Percentiles rank a stretch among this genome's conserved stretches.
phyloP scores from a whole-genome alignment of 2,888 invertebrate genomes.

The Philhelius pedissequus region DNA sequence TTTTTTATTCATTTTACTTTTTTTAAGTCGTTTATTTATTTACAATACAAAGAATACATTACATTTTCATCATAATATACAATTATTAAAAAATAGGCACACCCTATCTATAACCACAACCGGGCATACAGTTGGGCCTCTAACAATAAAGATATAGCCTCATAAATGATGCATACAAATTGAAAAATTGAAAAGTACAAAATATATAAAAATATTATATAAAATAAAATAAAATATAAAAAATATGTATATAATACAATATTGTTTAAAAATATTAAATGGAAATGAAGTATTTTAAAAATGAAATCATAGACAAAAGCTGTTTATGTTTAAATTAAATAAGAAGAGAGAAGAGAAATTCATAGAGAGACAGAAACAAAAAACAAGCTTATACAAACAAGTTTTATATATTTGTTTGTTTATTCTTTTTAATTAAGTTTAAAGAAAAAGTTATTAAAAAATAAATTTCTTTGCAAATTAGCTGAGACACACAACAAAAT shows the following conservation, averaged over 20 bases:
- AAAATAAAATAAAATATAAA: conserved; percentile 44
- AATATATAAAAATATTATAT: conserved; percentile 46
- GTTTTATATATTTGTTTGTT: not conserved
- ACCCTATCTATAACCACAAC: conserved; percentile 39
- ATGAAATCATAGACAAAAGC: conserved; percentile 69
- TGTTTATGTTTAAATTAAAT: conserved; percentile 33
- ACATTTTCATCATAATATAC: conserved; percentile 67
- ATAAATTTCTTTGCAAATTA: conserved; percentile 65
- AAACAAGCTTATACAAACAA: not conserved
- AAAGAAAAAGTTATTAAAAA: conserved; percentile 17
- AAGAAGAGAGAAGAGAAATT: conserved; percentile 7
- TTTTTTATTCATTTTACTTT: conserved; percentile 71
- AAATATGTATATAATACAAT: conserved; percentile 68
- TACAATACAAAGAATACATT: conserved; percentile 67
- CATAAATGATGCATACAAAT: conserved; percentile 43
- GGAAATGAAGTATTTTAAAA: conserved; percentile 20
- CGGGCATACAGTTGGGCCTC: conserved; percentile 54
- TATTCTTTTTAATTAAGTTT: conserved; percentile 26
- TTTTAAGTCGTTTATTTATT: conserved; percentile 70
- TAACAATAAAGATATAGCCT: conserved; percentile 44
- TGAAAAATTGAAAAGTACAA: conserved; percentile 34
- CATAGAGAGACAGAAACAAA: conserved; percentile 22
- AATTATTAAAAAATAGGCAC: conserved; percentile 34
- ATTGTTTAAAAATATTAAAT: conserved; percentile 71
- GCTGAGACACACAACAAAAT: conserved; percentile 47